Evolutionary conservation across 2,888 invertebrate species (phyloP).

Genomic region (Halictus quadricinctus): DNA sequence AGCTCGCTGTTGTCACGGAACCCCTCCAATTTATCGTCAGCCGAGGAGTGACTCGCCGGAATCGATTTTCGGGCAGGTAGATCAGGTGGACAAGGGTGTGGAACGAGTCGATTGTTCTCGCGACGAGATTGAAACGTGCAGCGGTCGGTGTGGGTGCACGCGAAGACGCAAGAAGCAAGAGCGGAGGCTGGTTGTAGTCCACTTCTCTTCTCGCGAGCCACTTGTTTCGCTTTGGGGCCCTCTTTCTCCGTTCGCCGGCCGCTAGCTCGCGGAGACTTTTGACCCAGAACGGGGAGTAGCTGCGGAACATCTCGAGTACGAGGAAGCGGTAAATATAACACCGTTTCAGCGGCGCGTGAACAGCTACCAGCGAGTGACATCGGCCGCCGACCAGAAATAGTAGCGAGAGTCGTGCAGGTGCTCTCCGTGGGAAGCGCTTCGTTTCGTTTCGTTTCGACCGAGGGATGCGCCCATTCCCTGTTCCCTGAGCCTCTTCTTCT

Average conservation of each 20-base stretch:
- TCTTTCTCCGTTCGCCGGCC: slow-evolving; percentile 50
- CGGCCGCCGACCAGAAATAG: slow-evolving; percentile 65
- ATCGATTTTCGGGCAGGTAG: not conserved
- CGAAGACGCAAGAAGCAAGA: slow-evolving; percentile 3
- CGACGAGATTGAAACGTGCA: not conserved
- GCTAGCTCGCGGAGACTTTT: slow-evolving; percentile 66
- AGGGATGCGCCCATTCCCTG: not conserved
- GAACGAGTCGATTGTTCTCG: not conserved
- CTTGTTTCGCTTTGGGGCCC: slow-evolving; percentile 48
- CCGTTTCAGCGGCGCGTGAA: slow-evolving; percentile 68
- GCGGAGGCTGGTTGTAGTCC: slow-evolving; percentile 12
- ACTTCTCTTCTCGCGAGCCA: slow-evolving; percentile 56
- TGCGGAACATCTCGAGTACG: slow-evolving; percentile 65
- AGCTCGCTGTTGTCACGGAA: too few relatives aligned
- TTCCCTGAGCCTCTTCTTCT: not conserved
- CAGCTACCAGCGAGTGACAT: slow-evolving; percentile 55
- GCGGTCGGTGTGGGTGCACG: not conserved
- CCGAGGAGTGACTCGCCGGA: not conserved
- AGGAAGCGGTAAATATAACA: slow-evolving; percentile 74
- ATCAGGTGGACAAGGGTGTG: not conserved
- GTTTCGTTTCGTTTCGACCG: slow-evolving; percentile 16
- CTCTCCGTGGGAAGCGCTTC: slow-evolving; percentile 52
- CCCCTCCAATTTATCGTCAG: not conserved
- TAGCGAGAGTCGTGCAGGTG: slow-evolving; percentile 45
- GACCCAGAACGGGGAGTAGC: slow-evolving; percentile 72